Conservation (phyloP, 1,140 invertebrate genomes). For the Cotesia vestalis region DNA sequence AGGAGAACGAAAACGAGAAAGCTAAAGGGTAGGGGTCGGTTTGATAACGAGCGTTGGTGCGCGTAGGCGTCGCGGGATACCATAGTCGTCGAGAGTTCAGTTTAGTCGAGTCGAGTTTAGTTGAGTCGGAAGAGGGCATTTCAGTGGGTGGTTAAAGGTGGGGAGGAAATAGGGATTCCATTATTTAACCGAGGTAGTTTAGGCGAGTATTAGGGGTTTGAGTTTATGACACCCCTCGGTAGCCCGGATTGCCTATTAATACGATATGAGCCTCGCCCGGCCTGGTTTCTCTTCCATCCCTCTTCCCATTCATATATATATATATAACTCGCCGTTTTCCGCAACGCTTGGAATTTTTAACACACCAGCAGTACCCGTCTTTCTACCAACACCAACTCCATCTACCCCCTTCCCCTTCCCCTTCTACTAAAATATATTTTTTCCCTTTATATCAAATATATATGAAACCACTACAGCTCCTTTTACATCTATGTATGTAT, state of each 20-base stretch:
- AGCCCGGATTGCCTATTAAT: conserved; percentile 68
- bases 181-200: conserved; percentile 68
- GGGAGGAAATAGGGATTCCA: conserved; percentile 63
- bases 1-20: conserved; percentile 35
- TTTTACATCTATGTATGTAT: conserved; percentile 1
- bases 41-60: conserved; percentile 5
- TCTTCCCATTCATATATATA: not conserved
- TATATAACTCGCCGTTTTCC: conserved; percentile 6
- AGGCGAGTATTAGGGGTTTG: conserved; percentile 67
- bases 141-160: conserved; percentile 23
- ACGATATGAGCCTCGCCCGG: conserved; percentile 64
- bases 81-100: too few species aligned
- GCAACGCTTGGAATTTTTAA: conserved; percentile 17
- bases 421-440: not conserved
- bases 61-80: not conserved
- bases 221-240: conserved; percentile 67
- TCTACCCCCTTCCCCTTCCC: not conserved
- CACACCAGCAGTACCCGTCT: conserved; percentile 1
- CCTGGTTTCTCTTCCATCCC: conserved; percentile 10
- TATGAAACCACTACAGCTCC: not conserved
- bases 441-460: not conserved
- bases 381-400: not conserved
- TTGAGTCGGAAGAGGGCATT: conserved; percentile 11
- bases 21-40: not conserved
- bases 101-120: too few species aligned